phyloP scores from a whole-genome alignment of 30 jellyfish, hydroid and myxozoan species.

The Aurelia sp. region DNA sequence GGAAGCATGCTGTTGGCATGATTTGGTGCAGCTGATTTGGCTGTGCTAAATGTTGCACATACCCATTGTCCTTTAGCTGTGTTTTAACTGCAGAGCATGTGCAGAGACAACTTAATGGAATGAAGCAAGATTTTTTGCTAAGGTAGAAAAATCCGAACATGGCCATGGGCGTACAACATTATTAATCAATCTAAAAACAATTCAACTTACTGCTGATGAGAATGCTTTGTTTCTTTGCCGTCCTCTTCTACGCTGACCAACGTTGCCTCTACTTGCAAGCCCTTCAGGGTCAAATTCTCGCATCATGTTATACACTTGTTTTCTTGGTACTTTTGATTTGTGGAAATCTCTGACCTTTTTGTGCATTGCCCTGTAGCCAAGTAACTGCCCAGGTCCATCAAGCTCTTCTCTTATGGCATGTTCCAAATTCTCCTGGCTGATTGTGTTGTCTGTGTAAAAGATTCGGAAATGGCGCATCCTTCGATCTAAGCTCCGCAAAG shows the following conservation, averaged over 20 bases:
- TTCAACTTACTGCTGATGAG: slow-evolving; percentile 10
- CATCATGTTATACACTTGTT: slow-evolving; percentile 20
- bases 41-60: no score
- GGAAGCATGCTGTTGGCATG: no score
- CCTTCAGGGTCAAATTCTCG: slow-evolving; percentile 34
- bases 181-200: background rate
- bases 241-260: slow-evolving; percentile 12
- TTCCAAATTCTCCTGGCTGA: slow-evolving; percentile 3
- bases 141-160: no score
- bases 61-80: no score
- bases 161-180: no score
- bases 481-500: no score
- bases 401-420: slow-evolving; percentile 43
- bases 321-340: slow-evolving; percentile 24
- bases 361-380: slow-evolving; percentile 45
- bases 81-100: no score
- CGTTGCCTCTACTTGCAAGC: slow-evolving; percentile 22
- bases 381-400: slow-evolving; percentile 50
- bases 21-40: no score
- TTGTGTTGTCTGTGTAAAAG: no score
- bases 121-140: no score
- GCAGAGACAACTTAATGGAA: no score
- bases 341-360: slow-evolving; percentile 21
- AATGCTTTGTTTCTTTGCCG: slow-evolving; percentile 22
- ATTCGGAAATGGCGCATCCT: no score